Evolutionary conservation across 2,888 invertebrate genomes (phyloP), one percentile per base, ranked within the genome.

Genomic region (Cristatella mucedo): DNA sequence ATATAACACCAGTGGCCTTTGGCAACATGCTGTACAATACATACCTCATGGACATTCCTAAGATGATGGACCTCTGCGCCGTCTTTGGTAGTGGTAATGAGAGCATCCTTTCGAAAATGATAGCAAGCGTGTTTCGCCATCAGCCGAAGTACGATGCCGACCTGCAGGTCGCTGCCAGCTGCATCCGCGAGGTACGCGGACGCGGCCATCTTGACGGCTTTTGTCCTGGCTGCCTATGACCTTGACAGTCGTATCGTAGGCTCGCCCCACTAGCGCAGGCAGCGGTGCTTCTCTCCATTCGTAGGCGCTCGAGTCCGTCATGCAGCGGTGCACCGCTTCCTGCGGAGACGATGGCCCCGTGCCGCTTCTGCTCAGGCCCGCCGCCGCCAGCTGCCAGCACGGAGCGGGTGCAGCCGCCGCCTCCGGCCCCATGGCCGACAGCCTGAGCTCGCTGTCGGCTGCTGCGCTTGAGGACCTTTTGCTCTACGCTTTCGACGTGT

Each of bases 31-130:
- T 85, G 34, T 83, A 83, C 61, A 72, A 80, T 44, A 77, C 82
- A 50, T 82, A 76, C 61, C 68, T 86, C 46, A 76, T 83, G 52
- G 81, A 84, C n/a, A 72, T 84, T 46, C 81, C 84, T 0, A 77
- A 80, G 55, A 63, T 85, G 38, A 75, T 82, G 67, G 84, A 84
- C 58, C 60, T 84, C 9, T 77, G 81, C 54, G 71, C 77, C 29
- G 68, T 80, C 6, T 82, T 80, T 50, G 81, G 80, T 0, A 70
- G 72, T 19, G 74, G 74, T 36, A 82, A 83, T 55, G 53, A 66
- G 0, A 54, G 62, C 37, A 68, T 78, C 30, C 67, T 84, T 11
- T 60, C 70, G 0, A 73, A 74, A 50, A 71, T 84, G 49, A 56
- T 84, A 22, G 67, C 70, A 0, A 74, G 73, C 21, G 71, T 83